These are phyloP conservation scores for Brachionus manjavacas DNA, from an alignment of 1,140 invertebrate genomes.

Conservation along the genomic window DNA sequence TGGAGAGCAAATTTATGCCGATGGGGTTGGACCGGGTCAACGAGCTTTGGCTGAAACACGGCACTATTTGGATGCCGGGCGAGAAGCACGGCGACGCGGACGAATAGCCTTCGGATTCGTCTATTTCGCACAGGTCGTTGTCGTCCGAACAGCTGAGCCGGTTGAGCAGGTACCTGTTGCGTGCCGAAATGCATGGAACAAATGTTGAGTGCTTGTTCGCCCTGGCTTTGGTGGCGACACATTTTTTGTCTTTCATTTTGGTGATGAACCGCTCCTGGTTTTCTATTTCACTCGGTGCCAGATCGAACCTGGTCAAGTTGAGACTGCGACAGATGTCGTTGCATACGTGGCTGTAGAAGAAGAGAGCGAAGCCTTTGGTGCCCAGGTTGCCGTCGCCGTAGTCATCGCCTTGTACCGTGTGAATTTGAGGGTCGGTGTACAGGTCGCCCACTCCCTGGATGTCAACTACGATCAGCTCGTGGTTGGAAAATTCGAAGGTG, in stretches of 20 bases:
- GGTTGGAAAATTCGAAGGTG: constrained; percentile 64
- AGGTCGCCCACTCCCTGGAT: constrained; percentile 65
- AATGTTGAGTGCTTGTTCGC: not conserved
- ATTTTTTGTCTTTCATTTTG: not conserved
- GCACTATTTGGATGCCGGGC: constrained; percentile 19
- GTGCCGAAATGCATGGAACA: not conserved
- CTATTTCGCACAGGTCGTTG: not conserved
- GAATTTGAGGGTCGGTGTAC: constrained; percentile 66
- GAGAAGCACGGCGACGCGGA: constrained; percentile 14
- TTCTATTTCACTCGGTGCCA: constrained; percentile 48
- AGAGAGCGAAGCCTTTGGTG: constrained; percentile 63
- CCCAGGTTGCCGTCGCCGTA: constrained; percentile 61
- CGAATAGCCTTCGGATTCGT: constrained; percentile 37
- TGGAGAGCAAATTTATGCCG: not conserved
- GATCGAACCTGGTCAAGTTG: constrained; percentile 61
- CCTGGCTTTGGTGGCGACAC: not conserved
- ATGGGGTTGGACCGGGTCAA: not conserved
- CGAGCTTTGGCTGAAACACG: not conserved
- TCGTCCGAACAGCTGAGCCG: constrained; percentile 16
- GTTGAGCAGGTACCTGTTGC: not conserved
- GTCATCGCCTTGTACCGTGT: constrained; percentile 58
- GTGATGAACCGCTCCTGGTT: not conserved
- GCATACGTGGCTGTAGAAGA: constrained; percentile 64
- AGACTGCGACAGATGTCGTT: constrained; percentile 62
- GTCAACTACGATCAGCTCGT: constrained; percentile 64